Evolutionary conservation across 2,888 invertebrate genomes (phyloP).

Genomic region (Andrena haemorrhoa): DNA sequence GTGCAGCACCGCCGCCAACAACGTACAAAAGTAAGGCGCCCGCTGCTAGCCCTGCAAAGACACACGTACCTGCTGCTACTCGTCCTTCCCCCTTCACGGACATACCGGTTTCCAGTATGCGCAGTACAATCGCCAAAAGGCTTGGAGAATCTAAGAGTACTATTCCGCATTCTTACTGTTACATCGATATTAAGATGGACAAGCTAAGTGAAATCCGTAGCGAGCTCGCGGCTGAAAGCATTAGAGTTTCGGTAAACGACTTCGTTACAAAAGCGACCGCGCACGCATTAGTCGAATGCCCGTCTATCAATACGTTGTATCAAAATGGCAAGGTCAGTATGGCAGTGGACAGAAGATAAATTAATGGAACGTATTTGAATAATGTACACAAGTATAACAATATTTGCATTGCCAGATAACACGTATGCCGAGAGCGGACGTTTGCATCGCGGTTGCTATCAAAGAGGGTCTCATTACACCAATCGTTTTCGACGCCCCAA

Average conservation of each 20-base stretch:
- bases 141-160: conserved; percentile 88
- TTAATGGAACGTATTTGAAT: not conserved
- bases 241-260: conserved; percentile 89
- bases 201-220: conserved; percentile 86
- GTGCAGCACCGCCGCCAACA: conserved; percentile 42
- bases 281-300: conserved; percentile 86
- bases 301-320: conserved; percentile 85
- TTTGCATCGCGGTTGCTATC: conserved; percentile 89
- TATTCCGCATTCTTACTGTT: conserved; percentile 89
- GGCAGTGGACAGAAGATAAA: not conserved
- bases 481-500: conserved; percentile 87
- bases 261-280: conserved; percentile 89
- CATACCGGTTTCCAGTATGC: conserved; percentile 87
- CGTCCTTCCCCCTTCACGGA: conserved; percentile 85
- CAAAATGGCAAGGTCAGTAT: conserved; percentile 84
- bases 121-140: conserved; percentile 88
- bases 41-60: conserved; percentile 10
- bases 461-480: conserved; percentile 89
- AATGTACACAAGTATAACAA: not conserved
- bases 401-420: conserved; percentile 76
- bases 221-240: conserved; percentile 85
- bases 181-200: conserved; percentile 86
- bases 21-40: not conserved
- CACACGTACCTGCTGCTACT: conserved; percentile 12
- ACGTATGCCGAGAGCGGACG: conserved; percentile 85